A percentile compares a stretch with the other conserved stretches of the same genome.
Evolutionary conservation across 2,113 vertebrate genomes (phyloP).

Genomic region (Antechinus flavipes): DNA sequence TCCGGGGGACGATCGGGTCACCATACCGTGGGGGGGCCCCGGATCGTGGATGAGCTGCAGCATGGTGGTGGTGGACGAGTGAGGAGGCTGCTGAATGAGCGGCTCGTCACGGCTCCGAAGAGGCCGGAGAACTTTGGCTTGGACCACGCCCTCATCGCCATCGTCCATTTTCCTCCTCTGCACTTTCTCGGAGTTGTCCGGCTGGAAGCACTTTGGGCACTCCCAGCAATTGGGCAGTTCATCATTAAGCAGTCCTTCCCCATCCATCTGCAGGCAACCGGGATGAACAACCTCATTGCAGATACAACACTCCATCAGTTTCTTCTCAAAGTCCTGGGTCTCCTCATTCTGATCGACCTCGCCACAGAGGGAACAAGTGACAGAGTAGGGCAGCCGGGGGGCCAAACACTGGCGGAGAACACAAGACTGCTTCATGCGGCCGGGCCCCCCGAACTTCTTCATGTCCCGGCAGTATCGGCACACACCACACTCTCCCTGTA

Average conservation of each 20-base stretch:
- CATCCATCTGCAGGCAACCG: conserved; percentile 95
- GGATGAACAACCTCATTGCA: conserved; percentile 96
- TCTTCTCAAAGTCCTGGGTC: conserved; percentile 89
- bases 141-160: conserved; percentile 83
- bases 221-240: conserved; percentile 99
- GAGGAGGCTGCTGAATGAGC: conserved; percentile 82
- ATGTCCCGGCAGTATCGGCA: conserved; percentile 97
- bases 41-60: conserved; percentile 88
- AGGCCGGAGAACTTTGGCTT: conserved; percentile 88
- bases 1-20: conserved; percentile 84
- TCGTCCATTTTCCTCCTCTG: conserved; percentile 89
- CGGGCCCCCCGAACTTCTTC: conserved; percentile 96
- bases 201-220: conserved; percentile 96
- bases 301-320: conserved; percentile 97
- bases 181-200: conserved; percentile 87
- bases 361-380: conserved; percentile 94
- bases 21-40: conserved; percentile 81
- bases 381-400: conserved; percentile 96
- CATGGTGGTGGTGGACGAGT: conserved; percentile 86
- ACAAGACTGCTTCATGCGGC: conserved; percentile 96
- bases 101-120: conserved; percentile 87
- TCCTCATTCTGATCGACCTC: conserved; percentile 95
- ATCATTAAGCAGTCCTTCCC: conserved; percentile 94
- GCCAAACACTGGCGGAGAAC: conserved; percentile 93
- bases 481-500: conserved; percentile 93